phyloP scores from a whole-genome alignment of 1,140 invertebrate genomes.

The Latrodectus geometricus region DNA sequence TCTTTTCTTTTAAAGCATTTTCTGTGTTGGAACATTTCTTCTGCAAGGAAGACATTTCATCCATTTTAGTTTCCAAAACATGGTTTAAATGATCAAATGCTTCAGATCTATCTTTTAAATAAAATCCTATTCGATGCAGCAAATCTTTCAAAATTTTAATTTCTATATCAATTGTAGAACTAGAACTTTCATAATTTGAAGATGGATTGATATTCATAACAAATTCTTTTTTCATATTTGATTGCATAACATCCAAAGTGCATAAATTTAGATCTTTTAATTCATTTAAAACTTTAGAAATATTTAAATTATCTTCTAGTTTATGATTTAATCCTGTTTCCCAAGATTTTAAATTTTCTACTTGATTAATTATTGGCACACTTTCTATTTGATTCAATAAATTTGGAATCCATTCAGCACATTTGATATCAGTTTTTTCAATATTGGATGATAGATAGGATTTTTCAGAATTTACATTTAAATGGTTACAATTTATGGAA shows the following conservation, averaged over 20 bases:
- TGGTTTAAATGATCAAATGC: not conserved
- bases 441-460: too few relatives aligned
- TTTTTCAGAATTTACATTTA: not conserved
- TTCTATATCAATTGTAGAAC: slow-evolving; percentile 10
- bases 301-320: not conserved
- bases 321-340: not conserved
- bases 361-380: not conserved
- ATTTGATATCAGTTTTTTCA: too few relatives aligned
- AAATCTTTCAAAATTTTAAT: slow-evolving; percentile 11
- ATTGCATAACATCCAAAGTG: slow-evolving; percentile 24
- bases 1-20: not conserved
- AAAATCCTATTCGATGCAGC: not conserved
- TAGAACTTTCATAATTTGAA: not conserved
- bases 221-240: slow-evolving; percentile 22
- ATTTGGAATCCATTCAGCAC: too few relatives aligned
- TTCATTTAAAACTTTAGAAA: slow-evolving; percentile 8
- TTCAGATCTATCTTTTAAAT: not conserved
- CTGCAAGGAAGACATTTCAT: not conserved
- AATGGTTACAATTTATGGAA: not conserved
- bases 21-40: not conserved
- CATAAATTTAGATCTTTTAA: slow-evolving; percentile 1
- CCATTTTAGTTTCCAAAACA: not conserved
- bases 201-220: not conserved
- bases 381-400: too few relatives aligned
- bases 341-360: not conserved